Conservation (phyloP, 2,113 vertebrate species). For the Phyllostomus hastatus region DNA sequence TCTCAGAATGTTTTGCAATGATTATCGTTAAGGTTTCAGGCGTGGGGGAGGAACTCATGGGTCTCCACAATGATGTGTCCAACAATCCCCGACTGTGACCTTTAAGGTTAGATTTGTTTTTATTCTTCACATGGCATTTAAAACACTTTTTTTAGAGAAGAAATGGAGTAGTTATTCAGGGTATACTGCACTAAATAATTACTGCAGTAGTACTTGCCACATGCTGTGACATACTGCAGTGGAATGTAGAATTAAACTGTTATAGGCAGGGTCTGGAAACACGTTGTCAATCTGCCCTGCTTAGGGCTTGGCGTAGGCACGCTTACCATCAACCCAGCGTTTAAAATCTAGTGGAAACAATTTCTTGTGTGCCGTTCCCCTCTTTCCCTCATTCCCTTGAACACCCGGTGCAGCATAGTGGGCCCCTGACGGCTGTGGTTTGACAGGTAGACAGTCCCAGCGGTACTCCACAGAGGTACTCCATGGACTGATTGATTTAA, state of each 20-base stretch:
- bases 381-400: background rate
- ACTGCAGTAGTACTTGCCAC: background rate
- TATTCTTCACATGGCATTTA: background rate
- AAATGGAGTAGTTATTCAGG: background rate
- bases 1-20: background rate
- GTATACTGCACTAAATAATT: background rate
- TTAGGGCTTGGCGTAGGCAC: background rate
- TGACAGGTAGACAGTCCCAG: slow-evolving; percentile 57
- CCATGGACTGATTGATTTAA: slow-evolving; percentile 47
- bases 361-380: background rate
- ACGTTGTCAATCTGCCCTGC: background rate
- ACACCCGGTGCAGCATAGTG: background rate
- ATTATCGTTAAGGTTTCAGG: background rate
- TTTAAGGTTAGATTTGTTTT: background rate
- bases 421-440: background rate
- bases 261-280: background rate
- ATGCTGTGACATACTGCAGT: background rate
- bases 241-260: slow-evolving; percentile 2
- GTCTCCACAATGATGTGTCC: background rate
- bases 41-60: background rate
- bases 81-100: background rate
- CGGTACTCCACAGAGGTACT: slow-evolving; percentile 21
- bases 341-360: slow-evolving; percentile 45
- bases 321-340: background rate
- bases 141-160: background rate